phyloP scores from a whole-genome alignment of 2,797 vertebrate species.

The Rousettus madagascariensis region DNA sequence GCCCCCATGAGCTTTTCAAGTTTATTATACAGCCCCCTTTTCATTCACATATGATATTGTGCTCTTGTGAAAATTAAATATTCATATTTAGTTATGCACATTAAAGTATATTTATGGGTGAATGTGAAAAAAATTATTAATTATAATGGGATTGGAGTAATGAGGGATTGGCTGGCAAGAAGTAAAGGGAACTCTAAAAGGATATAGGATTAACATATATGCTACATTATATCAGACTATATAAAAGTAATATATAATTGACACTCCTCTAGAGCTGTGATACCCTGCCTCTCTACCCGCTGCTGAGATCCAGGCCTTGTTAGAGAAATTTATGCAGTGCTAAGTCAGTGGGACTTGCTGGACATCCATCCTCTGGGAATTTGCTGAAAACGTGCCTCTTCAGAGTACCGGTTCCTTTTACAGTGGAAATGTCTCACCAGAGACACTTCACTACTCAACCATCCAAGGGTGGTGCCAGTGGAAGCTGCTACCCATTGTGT shows the following conservation, averaged over 20 bases:
- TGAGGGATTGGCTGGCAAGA: not conserved
- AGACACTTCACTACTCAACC: not conserved
- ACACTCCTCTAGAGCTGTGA: not conserved
- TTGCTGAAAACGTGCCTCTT: not conserved
- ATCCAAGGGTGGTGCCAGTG: not conserved
- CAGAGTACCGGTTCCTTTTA: not conserved
- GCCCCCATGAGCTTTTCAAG: too few relatives aligned
- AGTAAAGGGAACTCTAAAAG: not conserved
- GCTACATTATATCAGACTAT: not conserved
- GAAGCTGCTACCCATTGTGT: not conserved
- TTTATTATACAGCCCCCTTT: too few relatives aligned
- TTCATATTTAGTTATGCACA: too few relatives aligned
- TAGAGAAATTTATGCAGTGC: not conserved
- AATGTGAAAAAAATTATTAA: not conserved
- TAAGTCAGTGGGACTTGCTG: not conserved
- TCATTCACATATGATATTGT: too few relatives aligned
- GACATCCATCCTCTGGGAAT: not conserved
- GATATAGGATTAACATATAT: not conserved
- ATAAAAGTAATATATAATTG: not conserved
- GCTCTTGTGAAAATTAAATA: too few relatives aligned
- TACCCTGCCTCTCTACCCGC: not conserved
- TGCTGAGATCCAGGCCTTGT: not conserved
- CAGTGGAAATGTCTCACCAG: not conserved
- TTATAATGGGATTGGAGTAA: not conserved
- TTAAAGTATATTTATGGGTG: too few relatives aligned